Evolutionary conservation across 2,888 invertebrate genomes (phyloP).

Genomic region (Timema cristinae): DNA sequence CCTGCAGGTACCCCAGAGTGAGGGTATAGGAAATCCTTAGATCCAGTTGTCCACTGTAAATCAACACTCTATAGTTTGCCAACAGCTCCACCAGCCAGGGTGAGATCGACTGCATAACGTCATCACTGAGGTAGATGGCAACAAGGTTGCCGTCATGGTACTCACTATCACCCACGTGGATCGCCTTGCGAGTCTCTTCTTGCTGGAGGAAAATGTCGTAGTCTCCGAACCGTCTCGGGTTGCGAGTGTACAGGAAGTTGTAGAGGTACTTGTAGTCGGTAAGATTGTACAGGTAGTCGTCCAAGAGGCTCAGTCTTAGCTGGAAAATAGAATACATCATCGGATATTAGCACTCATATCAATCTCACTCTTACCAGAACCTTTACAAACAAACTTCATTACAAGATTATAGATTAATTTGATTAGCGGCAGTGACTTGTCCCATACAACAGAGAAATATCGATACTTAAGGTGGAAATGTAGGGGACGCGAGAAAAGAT

Average conservation of each 20-base stretch:
- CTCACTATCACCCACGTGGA: slow-evolving; percentile 53
- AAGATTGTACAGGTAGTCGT: neutral
- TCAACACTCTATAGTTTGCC: slow-evolving; percentile 51
- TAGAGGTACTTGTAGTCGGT: slow-evolving; percentile 37
- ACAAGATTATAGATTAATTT: too few relatives aligned
- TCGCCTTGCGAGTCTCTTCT: slow-evolving; percentile 45
- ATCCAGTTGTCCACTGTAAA: slow-evolving; percentile 49
- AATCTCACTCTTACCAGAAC: too few relatives aligned
- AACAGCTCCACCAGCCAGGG: slow-evolving; percentile 52
- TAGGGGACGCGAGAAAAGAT: too few relatives aligned
- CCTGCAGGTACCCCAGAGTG: slow-evolving; percentile 52
- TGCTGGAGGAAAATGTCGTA: slow-evolving; percentile 45
- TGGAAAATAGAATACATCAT: neutral
- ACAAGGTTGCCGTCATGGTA: slow-evolving; percentile 49
- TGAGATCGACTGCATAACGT: slow-evolving; percentile 58
- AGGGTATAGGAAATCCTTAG: slow-evolving; percentile 63
- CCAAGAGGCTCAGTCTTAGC: neutral
- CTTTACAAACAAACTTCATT: too few relatives aligned
- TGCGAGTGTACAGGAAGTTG: slow-evolving; percentile 49
- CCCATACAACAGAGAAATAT: too few relatives aligned
- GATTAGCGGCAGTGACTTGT: too few relatives aligned
- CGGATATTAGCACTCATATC: too few relatives aligned
- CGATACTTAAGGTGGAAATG: too few relatives aligned
- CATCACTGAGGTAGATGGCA: slow-evolving; percentile 50
- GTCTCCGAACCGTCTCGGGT: slow-evolving; percentile 35